Base-by-base conservation (phyloP, 2,113 vertebrate genomes). In the Pelusios castaneus region DNA sequence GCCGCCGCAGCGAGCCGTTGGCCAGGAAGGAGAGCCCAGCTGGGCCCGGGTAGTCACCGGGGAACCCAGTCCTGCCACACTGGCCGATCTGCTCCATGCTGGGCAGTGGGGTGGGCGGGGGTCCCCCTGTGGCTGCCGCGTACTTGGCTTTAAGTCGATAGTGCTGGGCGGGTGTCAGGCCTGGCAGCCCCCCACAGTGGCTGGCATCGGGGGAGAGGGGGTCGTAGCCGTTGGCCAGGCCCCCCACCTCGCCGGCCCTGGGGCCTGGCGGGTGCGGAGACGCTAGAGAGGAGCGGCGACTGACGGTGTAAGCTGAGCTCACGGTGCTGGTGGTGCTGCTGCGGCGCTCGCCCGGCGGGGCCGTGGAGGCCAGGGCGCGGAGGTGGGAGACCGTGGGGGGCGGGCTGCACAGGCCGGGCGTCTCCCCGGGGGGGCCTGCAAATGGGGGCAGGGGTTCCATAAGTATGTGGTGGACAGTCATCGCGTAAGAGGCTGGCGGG, bases 221-320 rank as follows among this genome's bases (percentile, higher is more conserved):
- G 49, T 98, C 98, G 27, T 96, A 98, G 12, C 89, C 82, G 0
- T 95, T 85, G 4, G 96, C 95, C 88, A 97, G 82, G 0, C 91
- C 97, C 6, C 95, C 98, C 3, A 97, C 93, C 0, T 99, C 99
- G 2, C 98, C 98, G 41, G 98, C 98, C 3, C 98, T 98, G 0
- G 99, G 98, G 41, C 98, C 99, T 1, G 98, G 95, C 22, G 98
- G 98, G 91, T 99, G 99, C 2, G 99, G 99, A 5, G 99, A 99
- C 45, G 98, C 98, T 95, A 99, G 97, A 24, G 99, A 99, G 1
- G 99, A 99, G 16, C 99, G 98, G 1, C 99, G 99, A 97, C 99
- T 99, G 82, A 99, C 99, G 0, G 99, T 99, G 55, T 99, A 99
- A 60, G 99, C 99, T 0, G 99, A 99, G 97, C 99, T 99, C 24